phyloP scores from a whole-genome alignment of 2,888 invertebrate genomes.

The Scaptomyza polygonia region DNA sequence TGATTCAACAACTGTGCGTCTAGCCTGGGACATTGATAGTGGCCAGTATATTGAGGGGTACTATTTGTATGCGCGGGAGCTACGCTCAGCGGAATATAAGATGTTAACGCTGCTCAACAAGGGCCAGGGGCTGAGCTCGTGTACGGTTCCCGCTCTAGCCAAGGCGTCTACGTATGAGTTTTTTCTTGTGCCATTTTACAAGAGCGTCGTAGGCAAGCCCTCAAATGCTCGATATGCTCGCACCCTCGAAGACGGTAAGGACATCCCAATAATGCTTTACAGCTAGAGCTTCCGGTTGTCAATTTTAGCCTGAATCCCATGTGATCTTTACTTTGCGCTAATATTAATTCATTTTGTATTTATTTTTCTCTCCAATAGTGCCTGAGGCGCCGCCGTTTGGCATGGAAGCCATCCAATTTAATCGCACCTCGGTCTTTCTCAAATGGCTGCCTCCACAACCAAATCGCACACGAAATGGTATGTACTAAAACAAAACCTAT shows the following conservation, averaged over 20 bases:
- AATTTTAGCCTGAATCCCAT: slow-evolving; percentile 15
- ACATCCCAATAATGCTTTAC: slow-evolving; percentile 1
- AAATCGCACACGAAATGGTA: slow-evolving; percentile 90
- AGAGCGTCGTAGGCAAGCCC: slow-evolving; percentile 93
- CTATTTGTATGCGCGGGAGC: slow-evolving; percentile 90
- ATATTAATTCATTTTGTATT: slow-evolving; percentile 23
- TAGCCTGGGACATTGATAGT: slow-evolving; percentile 93
- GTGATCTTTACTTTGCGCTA: slow-evolving; percentile 17
- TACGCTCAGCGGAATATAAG: slow-evolving; percentile 86
- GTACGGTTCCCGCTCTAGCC: slow-evolving; percentile 90
- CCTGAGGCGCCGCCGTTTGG: slow-evolving; percentile 93
- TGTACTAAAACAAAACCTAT: slow-evolving; percentile 53
- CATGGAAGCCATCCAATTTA: slow-evolving; percentile 92
- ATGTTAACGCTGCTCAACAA: slow-evolving; percentile 92
- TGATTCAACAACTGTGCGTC: slow-evolving; percentile 92
- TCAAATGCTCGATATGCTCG: slow-evolving; percentile 92
- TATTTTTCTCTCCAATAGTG: slow-evolving; percentile 85
- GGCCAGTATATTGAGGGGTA: slow-evolving; percentile 92
- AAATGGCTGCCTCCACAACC: slow-evolving; percentile 93
- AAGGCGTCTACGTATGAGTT: slow-evolving; percentile 95
- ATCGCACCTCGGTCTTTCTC: slow-evolving; percentile 91
- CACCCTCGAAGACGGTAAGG: slow-evolving; percentile 93
- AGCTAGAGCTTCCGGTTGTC: slow-evolving; percentile 9
- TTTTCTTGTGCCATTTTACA: slow-evolving; percentile 95
- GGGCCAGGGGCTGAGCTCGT: slow-evolving; percentile 89